Evolutionary conservation across 2,888 invertebrate species (phyloP).

Genomic region (Tetragonula carbonaria): DNA sequence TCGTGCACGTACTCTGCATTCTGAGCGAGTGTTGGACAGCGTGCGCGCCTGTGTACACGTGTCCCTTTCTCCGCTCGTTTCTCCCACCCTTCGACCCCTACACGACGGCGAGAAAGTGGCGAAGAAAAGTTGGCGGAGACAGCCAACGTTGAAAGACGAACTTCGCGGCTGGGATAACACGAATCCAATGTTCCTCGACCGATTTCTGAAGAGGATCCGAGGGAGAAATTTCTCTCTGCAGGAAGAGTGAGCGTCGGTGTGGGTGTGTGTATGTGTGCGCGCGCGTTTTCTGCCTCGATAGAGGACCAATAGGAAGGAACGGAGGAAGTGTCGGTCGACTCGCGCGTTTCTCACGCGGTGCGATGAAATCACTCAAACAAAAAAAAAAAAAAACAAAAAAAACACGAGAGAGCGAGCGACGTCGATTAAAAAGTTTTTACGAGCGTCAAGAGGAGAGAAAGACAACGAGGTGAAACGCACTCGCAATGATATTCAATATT

Average conservation of each 20-base stretch:
- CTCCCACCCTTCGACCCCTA: background rate
- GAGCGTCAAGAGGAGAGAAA: constrained; percentile 4
- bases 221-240: constrained; percentile 4
- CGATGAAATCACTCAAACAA: background rate
- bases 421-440: constrained; percentile 45
- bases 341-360: too few relatives aligned
- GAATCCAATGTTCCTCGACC: constrained; percentile 43
- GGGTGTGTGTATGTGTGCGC: too few relatives aligned
- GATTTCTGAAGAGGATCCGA: constrained; percentile 40
- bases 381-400: too few relatives aligned
- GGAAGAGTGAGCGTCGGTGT: background rate
- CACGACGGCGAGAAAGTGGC: constrained; percentile 13
- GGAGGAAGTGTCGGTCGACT: background rate
- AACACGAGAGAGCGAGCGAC: background rate
- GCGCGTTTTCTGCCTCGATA: constrained; percentile 34
- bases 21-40: background rate
- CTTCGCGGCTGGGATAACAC: constrained; percentile 54
- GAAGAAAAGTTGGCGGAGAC: constrained; percentile 24
- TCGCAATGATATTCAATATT: constrained; percentile 47
- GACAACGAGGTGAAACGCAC: constrained; percentile 14
- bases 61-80: background rate
- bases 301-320: constrained; percentile 33
- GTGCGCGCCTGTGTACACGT: background rate
- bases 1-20: constrained; percentile 27
- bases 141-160: constrained; percentile 47